Base-by-base conservation (phyloP, 2,888 invertebrate species). In the Matsumyia berberina region DNA sequence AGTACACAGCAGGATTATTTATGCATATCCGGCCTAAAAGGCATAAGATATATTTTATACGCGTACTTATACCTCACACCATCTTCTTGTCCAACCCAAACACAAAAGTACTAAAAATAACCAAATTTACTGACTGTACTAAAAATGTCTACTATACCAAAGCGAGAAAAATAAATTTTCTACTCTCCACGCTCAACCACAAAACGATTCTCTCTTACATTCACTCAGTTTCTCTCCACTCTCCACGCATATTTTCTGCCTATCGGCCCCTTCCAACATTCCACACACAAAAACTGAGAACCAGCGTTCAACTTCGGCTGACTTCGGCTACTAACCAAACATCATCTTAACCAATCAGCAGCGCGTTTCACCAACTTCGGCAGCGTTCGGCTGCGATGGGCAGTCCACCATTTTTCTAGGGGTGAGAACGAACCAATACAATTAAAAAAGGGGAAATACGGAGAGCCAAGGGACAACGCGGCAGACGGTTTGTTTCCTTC, bases 301-400 rank as follows among this genome's bases (percentile, higher is more conserved):
- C 62, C 17, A 51, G 12, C n/a, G 11, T 9, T 39, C 24, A 12
- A 70, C 80, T 85, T 85, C 85, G 85, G 85, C 11, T 64, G 33
- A 79, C 85, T 85, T 85, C 85, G 85, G 79, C 33, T 78, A 5
- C 19, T 57, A 62, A 55, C 55, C 77, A 74, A 79, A 69, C 39
- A 58, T 19, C 78, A 58, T 85, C 85, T 85, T 85, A 39, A 80
- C 85, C 85, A 85, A 85, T 85, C 85, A 85, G 9, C 39, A 39
- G 1, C 8, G 1, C 53, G 39, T 7, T 64, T 17, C 7, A 57
- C n/a, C 58, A 24, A 70, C 85, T 85, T 85, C 85, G 85, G 74
- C 66, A 31, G 17, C 35, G 53, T 70, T 85, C 85, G 85, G 74
- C 35, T 42, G 8, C 33, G 51, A 76, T 80, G 85, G 85, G 80